Evolutionary conservation across 2,113 vertebrate species (phyloP), one percentile per base, ranked within the genome.

Genomic region (Petroica traversi): DNA sequence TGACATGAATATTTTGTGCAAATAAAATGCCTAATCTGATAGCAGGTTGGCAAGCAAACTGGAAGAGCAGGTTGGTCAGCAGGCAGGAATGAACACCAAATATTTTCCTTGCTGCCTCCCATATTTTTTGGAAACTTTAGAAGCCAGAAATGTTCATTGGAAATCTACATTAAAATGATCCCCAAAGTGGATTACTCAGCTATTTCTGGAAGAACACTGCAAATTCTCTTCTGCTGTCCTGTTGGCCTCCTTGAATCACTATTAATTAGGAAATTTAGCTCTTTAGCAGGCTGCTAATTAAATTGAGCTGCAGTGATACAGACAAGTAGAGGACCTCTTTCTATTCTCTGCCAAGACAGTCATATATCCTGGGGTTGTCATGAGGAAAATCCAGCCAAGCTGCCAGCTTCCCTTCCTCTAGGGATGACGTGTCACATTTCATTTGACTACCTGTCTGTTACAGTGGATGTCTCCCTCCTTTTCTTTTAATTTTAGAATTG

Each of bases 221-320:
- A 85, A 74, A 64, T 84, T 69, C 8, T 22, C 68, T 81, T 92
- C 69, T 94, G 45, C 90, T 84, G 69, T 75, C 68, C 83, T 94
- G 43, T 64, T 91, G 76, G 91, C 90, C 66, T 92, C 52, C 54
- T 93, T 93, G 95, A 79, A 95, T 96, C 85, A 28, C 73, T 91
- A 69, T 95, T 94, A 93, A 96, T 96, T 97, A 97, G 57, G 76
- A 81, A 93, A 85, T 54, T 58, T 81, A 94, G 85, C 85, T 96
- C 41, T 92, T 96, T 95, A 95, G 66, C 73, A 73, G 54, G 29
- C 48, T 96, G 76, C 85, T 96, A 96, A 97, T 97, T 94, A 91
- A 96, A 95, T 79, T 87, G 88, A 89, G 88, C 66, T 84, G 80
- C 76, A 79, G 69, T 79, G 90, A 92, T 90, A 87, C 8, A 67